phyloP scores from a whole-genome alignment of 2,113 vertebrate genomes.

The Eptesicus fuscus region DNA sequence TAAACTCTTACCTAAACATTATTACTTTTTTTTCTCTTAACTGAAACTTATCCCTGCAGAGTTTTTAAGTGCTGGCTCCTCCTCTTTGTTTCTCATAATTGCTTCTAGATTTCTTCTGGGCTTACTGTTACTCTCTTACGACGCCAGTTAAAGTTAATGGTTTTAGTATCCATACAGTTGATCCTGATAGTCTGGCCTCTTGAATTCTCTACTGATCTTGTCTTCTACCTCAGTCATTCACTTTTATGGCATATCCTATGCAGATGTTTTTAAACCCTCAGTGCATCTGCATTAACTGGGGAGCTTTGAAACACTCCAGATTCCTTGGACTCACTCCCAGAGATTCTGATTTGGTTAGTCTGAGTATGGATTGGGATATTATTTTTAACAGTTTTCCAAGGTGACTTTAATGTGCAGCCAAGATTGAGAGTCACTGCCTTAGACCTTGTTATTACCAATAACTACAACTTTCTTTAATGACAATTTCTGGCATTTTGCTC shows the following conservation, averaged over 20 bases:
- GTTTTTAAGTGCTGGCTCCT: not conserved
- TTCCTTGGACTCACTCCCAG: not conserved
- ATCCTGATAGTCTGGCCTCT: not conserved
- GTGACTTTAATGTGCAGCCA: not conserved
- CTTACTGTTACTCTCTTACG: not conserved
- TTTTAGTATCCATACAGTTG: not conserved
- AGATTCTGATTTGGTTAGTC: conserved; percentile 20
- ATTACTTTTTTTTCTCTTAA: not conserved
- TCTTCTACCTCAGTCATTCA: not conserved
- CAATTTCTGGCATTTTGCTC: conserved; percentile 31
- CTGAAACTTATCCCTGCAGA: not conserved
- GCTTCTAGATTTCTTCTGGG: not conserved
- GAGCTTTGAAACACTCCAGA: not conserved
- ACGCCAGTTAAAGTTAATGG: not conserved
- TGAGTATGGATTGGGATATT: not conserved
- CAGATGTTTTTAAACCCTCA: conserved; percentile 4
- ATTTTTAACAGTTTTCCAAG: conserved; percentile 28
- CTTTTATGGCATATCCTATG: not conserved
- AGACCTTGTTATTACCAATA: not conserved
- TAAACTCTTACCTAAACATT: not conserved
- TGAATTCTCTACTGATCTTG: not conserved
- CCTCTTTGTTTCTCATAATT: not conserved
- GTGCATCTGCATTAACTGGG: conserved; percentile 3
- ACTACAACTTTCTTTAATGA: not conserved
- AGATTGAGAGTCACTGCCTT: not conserved